phyloP scores from a whole-genome alignment of 2,888 invertebrate species.

The Urechis unicinctus region DNA sequence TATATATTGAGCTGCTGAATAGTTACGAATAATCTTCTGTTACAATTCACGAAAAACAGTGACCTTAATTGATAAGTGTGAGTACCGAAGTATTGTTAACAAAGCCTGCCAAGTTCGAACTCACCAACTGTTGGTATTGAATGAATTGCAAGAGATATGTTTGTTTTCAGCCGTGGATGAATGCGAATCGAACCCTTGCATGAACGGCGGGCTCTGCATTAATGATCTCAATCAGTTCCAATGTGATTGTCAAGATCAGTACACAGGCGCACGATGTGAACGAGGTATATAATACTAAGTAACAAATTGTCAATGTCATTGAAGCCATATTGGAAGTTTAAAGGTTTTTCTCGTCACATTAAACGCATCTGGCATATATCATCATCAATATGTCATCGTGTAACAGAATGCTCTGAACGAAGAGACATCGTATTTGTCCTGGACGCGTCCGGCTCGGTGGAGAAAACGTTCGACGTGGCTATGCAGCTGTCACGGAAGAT shows the following conservation, averaged over 20 bases:
- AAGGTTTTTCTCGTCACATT: not conserved
- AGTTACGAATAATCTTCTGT: no score
- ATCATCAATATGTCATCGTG: no score
- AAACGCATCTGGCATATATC: no score
- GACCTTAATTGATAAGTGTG: no score
- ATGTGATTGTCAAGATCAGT: slow-evolving; percentile 35
- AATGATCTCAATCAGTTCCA: slow-evolving; percentile 30
- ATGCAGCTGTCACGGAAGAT: slow-evolving; percentile 11
- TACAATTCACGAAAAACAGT: no score
- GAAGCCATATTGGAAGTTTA: not conserved
- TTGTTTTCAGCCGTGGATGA: slow-evolving; percentile 28
- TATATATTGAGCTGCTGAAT: not conserved
- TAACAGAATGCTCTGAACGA: slow-evolving; percentile 10
- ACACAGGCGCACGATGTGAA: slow-evolving; percentile 35
- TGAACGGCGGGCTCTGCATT: slow-evolving; percentile 71
- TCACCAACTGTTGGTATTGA: no score
- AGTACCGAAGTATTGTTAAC: no score
- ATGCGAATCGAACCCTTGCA: slow-evolving; percentile 83
- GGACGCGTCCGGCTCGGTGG: slow-evolving; percentile 21
- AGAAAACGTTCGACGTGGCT: slow-evolving; percentile 15
- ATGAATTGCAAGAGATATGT: not conserved
- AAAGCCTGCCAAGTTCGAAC: no score
- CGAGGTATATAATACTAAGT: slow-evolving; percentile 7
- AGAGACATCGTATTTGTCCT: slow-evolving; percentile 19
- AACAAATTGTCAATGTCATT: not conserved